Conservation (phyloP, 2,888 invertebrate genomes). For the Athrips mouffetella region DNA sequence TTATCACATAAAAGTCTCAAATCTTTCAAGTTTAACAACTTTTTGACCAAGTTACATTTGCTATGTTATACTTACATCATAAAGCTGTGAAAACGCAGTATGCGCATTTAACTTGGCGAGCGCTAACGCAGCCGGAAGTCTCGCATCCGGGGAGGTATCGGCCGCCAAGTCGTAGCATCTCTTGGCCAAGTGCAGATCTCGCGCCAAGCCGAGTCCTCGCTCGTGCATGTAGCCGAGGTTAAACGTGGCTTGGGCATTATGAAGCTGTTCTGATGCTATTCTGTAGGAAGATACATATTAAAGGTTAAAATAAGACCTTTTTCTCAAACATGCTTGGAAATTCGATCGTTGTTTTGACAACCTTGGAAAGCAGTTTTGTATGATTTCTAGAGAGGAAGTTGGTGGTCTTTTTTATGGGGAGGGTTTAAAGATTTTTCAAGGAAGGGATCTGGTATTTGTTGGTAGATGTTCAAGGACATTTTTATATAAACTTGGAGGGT, state of each 20-base stretch:
- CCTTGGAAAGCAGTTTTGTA: too few relatives aligned
- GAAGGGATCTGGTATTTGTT: too few relatives aligned
- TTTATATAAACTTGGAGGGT: too few relatives aligned
- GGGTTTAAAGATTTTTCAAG: too few relatives aligned
- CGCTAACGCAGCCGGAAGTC: slow-evolving; percentile 95
- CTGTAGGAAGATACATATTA: slow-evolving; percentile 23
- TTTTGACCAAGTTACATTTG: too few relatives aligned
- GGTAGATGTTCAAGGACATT: too few relatives aligned
- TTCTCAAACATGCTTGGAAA: too few relatives aligned
- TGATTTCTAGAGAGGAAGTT: too few relatives aligned
- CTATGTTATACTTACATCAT: slow-evolving; percentile 12
- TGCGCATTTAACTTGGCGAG: slow-evolving; percentile 88
- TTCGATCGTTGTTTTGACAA: too few relatives aligned
- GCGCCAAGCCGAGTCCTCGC: slow-evolving; percentile 93
- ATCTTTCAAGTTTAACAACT: too few relatives aligned
- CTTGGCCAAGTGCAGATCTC: slow-evolving; percentile 96
- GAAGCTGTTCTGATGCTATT: slow-evolving; percentile 86
- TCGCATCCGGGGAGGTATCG: slow-evolving; percentile 94
- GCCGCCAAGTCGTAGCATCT: slow-evolving; percentile 97
- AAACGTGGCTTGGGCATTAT: slow-evolving; percentile 99
- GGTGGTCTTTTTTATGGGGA: too few relatives aligned
- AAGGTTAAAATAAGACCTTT: neutral
- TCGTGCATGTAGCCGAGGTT: slow-evolving; percentile 99
- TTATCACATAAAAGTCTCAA: too few relatives aligned
- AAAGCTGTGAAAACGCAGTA: slow-evolving; percentile 36